Conservation (phyloP, 2,797 vertebrate species). For the Coranthus polyacanthus region DNA sequence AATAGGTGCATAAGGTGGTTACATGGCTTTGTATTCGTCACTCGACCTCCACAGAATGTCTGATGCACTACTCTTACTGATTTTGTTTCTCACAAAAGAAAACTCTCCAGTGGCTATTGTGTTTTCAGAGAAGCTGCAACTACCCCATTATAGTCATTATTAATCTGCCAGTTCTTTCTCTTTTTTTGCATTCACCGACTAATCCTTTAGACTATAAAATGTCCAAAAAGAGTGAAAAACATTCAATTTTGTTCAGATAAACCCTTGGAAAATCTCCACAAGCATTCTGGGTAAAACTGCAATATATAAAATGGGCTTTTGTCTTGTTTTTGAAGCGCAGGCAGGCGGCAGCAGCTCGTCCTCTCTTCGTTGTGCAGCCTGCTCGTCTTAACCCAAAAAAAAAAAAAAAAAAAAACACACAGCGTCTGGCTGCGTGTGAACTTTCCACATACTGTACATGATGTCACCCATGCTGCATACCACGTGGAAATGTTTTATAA, state of each 20-base stretch:
- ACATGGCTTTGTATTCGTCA: no score
- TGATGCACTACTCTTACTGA: neutral
- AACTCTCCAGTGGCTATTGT: conserved; percentile 6
- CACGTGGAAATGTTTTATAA: conserved; percentile 28
- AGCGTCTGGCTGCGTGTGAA: neutral
- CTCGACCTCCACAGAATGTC: neutral
- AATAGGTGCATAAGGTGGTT: no score
- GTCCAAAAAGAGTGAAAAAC: no score
- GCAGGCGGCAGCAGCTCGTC: neutral
- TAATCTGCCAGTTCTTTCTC: no score
- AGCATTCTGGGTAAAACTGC: conserved; percentile 23
- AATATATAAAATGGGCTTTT: neutral
- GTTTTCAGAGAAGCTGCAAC: conserved; percentile 2
- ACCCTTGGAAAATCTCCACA: neutral
- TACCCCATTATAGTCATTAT: no score
- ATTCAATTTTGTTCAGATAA: no score
- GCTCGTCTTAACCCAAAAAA: neutral
- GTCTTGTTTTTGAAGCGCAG: conserved; percentile 1
- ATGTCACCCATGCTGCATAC: conserved; percentile 20
- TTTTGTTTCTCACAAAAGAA: conserved; percentile 4
- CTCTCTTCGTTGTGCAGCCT: neutral
- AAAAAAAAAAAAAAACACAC: neutral
- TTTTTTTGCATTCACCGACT: no score
- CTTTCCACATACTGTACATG: conserved; percentile 18
- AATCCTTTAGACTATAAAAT: no score